A percentile compares a stretch with the other conserved stretches of the same genome.
Conservation (phyloP, 2,888 invertebrate species). For the Endotricha flammealis region DNA sequence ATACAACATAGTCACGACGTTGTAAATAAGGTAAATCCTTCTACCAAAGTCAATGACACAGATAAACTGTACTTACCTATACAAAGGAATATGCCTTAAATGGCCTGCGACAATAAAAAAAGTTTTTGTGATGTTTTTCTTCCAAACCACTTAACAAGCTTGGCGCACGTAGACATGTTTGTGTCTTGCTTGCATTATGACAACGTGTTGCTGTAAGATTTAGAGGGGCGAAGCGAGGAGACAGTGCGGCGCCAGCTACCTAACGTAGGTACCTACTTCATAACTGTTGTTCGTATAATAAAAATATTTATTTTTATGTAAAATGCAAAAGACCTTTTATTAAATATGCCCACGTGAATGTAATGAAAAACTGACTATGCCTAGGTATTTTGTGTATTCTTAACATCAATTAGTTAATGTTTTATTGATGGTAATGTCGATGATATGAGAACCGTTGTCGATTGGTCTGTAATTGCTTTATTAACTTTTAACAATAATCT, state of each 20-base stretch:
- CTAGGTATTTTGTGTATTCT: too few relatives aligned
- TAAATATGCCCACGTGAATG: too few relatives aligned
- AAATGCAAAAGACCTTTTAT: constrained; percentile 3
- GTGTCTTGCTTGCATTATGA: constrained; percentile 77
- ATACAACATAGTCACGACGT: constrained; percentile 3
- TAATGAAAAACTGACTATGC: too few relatives aligned
- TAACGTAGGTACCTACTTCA: constrained; percentile 48
- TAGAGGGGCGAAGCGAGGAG: constrained; percentile 74
- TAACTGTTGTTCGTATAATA: constrained; percentile 37
- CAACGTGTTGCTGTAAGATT: constrained; percentile 74
- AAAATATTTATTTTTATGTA: constrained; percentile 5
- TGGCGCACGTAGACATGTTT: constrained; percentile 77
- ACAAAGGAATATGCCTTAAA: constrained; percentile 60
- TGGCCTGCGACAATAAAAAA: constrained; percentile 71
- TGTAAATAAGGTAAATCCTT: constrained; percentile 5
- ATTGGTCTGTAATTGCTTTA: too few relatives aligned
- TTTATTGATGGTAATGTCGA: too few relatives aligned
- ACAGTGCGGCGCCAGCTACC: constrained; percentile 61
- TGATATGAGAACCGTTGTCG: too few relatives aligned
- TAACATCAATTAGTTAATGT: too few relatives aligned
- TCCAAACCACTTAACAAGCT: constrained; percentile 78
- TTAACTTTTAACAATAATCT: too few relatives aligned
- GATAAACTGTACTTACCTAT: constrained; percentile 42
- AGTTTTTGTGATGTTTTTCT: constrained; percentile 77
- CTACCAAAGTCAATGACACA: constrained; percentile 1